phyloP scores from a whole-genome alignment of 2,888 invertebrate species.

The Andrena minutula region DNA sequence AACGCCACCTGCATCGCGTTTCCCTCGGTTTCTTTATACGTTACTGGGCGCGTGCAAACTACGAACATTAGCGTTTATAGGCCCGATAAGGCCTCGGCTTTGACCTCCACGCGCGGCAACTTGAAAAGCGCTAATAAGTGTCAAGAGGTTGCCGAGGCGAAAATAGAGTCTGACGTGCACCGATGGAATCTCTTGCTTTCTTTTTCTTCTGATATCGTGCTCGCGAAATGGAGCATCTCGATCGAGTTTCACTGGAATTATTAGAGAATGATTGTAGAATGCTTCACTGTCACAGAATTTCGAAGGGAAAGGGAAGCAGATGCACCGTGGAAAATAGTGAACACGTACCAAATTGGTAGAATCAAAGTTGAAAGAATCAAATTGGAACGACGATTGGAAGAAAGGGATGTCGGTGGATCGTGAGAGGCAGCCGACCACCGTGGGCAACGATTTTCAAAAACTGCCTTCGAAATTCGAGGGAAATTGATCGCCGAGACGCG shows the following conservation, averaged over 20 bases:
- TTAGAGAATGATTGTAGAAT: not conserved
- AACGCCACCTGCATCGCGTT: not conserved
- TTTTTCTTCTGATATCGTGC: conserved; percentile 13
- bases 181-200: conserved; percentile 24
- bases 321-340: not conserved
- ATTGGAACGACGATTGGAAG: not conserved
- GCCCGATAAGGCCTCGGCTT: conserved; percentile 33
- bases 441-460: conserved; percentile 57
- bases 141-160: conserved; percentile 53
- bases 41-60: not conserved
- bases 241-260: not conserved
- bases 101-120: conserved; percentile 28
- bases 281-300: not conserved
- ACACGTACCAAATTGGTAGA: too few relatives aligned
- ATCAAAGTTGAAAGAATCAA: not conserved
- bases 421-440: not conserved
- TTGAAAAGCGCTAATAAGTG: conserved; percentile 47
- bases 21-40: not conserved
- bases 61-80: not conserved
- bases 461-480: conserved; percentile 58
- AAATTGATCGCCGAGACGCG: conserved; percentile 19
- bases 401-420: not conserved
- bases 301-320: not conserved
- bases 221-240: not conserved
- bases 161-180: conserved; percentile 62